A percentile compares a stretch with the other conserved stretches of the same genome.
Evolutionary conservation across 2,888 invertebrate genomes (phyloP).

Genomic region (Caenorhabditis sp.): DNA sequence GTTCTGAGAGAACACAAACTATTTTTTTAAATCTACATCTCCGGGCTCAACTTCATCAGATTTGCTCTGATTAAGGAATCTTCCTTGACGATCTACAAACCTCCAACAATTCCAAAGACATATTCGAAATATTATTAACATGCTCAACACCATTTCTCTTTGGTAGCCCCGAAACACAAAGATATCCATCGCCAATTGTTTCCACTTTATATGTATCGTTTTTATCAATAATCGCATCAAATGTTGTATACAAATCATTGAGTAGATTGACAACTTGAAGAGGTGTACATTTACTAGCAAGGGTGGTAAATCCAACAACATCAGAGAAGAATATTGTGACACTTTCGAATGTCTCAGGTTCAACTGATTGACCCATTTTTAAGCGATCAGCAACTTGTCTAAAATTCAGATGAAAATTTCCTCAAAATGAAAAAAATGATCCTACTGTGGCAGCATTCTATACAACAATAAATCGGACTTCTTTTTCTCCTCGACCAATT

Average conservation of each 20-base stretch:
- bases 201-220: conserved; percentile 69
- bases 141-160: conserved; percentile 50
- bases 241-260: conserved; percentile 67
- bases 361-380: conserved; percentile 64
- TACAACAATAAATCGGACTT: conserved; percentile 62
- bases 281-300: conserved; percentile 62
- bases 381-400: conserved; percentile 68
- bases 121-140: conserved; percentile 39
- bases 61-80: too few species aligned
- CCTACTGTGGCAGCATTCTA: conserved; percentile 64
- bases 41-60: too few species aligned
- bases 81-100: too few species aligned
- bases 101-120: conserved; percentile 44
- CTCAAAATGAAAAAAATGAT: background rate
- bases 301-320: conserved; percentile 61
- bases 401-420: conserved; percentile 11
- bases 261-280: conserved; percentile 67
- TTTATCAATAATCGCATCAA: conserved; percentile 67
- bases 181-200: conserved; percentile 56
- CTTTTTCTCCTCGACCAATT: conserved; percentile 64
- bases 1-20: too few species aligned
- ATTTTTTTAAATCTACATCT: too few species aligned
- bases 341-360: conserved; percentile 62
- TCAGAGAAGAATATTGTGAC: conserved; percentile 67
- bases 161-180: conserved; percentile 50